A percentile compares a stretch with the other conserved stretches of the same genome.
These are phyloP conservation scores for Gorsachius goisagi DNA, from an alignment of 2,113 vertebrate species.

Conservation along the genomic window DNA sequence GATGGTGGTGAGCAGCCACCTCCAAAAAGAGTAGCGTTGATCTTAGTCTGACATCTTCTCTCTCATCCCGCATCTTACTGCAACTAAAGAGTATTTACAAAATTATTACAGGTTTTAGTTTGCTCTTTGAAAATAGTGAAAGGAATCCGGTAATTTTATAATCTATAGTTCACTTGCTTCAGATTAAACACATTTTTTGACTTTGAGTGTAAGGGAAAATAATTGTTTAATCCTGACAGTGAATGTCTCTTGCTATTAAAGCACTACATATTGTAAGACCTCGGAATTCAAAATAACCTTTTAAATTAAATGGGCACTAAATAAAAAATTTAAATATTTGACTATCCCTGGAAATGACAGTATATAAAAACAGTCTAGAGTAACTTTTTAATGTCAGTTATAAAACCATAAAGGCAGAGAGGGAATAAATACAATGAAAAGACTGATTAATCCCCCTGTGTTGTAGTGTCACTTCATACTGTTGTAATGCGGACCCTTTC, in stretches of 20 bases:
- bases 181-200: neutral
- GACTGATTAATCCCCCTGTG: slow-evolving; percentile 43
- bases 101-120: neutral
- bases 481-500: slow-evolving; percentile 50
- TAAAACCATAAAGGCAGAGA: slow-evolving; percentile 14
- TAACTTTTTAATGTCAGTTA: slow-evolving; percentile 1
- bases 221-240: neutral
- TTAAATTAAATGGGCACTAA: neutral
- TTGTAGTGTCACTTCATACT: slow-evolving; percentile 26
- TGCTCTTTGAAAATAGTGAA: neutral
- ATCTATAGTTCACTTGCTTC: neutral
- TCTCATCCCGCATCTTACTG: neutral
- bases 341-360: neutral
- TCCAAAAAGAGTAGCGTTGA: neutral
- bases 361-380: neutral
- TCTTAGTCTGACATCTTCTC: neutral
- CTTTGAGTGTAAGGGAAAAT: neutral
- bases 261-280: neutral
- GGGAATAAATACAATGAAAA: slow-evolving; percentile 38
- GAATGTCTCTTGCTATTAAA: neutral
- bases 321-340: neutral
- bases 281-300: neutral
- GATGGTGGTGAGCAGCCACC: neutral
- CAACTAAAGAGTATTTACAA: neutral
- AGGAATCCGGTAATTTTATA: neutral